Evolutionary conservation across 2,888 invertebrate species (phyloP), one percentile per base, ranked within the genome.

Genomic region (Limnephilus lunatus): DNA sequence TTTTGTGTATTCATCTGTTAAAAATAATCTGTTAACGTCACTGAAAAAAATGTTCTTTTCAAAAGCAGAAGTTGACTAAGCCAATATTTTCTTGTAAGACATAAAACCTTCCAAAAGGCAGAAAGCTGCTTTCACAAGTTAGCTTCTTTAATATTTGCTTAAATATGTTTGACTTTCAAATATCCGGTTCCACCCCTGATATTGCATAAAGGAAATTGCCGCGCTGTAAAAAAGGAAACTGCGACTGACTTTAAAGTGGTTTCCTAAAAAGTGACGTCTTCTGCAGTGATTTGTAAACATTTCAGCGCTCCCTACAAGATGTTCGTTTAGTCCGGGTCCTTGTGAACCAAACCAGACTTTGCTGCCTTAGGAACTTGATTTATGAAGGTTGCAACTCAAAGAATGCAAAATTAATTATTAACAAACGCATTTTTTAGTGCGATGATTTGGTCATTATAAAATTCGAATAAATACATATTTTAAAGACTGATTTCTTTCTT

Each of bases 131-230:
- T 81, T 89, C 31, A 81, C 15, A 91, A 91, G 39, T 91, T 48
- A 44, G n/a, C 91, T 81, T 48, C 44, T 30, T 81, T 91, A 81
- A 86, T 44, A 81, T 81, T 87, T 91, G 89, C 89, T 89, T 80
- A 89, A 92, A 92, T 91, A 92, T 92, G 91, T 93, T 91, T 92
- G 82, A 92, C 85, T 92, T 93, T 92, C 92, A 93, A 93, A 93
- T 93, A 93, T 93, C 93, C 93, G 93, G 91, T 81, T 81, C 48
- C 91, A 81, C 92, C 92, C 91, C 91, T 88, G 88, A 85, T 91
- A 92, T 91, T 93, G 93, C 93, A 93, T 92, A 93, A 93, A 92
- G 93, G 93, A 93, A 93, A 93, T 93, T 93, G 93, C 91, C 91
- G 92, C 89, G 89, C 81, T 88, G 90, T 92, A 92, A 93, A 93